Conservation (phyloP, 2,888 invertebrate genomes). For the Taenaris catops region DNA sequence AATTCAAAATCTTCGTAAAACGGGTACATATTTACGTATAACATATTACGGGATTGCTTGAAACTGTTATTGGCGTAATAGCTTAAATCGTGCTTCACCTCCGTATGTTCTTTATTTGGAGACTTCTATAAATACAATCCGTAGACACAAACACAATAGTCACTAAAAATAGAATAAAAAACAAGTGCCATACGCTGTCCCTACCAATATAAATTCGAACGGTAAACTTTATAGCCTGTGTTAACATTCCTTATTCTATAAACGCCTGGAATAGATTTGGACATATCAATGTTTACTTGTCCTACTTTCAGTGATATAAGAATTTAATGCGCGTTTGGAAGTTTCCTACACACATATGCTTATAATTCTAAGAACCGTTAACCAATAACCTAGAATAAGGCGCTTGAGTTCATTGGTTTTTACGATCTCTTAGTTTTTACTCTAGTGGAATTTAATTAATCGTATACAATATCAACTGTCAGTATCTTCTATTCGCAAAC, state of each 20-base stretch:
- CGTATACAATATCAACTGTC: no score
- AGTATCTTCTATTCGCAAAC: no score
- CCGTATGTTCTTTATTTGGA: slow-evolving; percentile 9
- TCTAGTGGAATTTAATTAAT: no score
- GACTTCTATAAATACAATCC: slow-evolving; percentile 23
- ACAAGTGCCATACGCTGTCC: slow-evolving; percentile 60
- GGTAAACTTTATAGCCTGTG: slow-evolving; percentile 50
- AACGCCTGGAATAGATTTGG: slow-evolving; percentile 21
- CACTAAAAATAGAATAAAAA: slow-evolving; percentile 55
- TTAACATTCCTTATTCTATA: slow-evolving; percentile 26
- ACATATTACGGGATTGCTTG: no score
- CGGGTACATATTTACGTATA: no score
- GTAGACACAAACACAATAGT: slow-evolving; percentile 31
- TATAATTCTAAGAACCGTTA: slow-evolving; percentile 40
- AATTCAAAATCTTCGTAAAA: no score
- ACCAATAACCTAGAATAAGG: no score
- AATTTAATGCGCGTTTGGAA: slow-evolving; percentile 21
- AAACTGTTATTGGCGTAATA: no score
- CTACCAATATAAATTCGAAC: slow-evolving; percentile 62
- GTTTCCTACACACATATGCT: slow-evolving; percentile 29
- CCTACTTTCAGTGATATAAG: slow-evolving; percentile 32
- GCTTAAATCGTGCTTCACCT: no score
- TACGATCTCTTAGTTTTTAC: no score
- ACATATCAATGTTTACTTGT: slow-evolving; percentile 30
- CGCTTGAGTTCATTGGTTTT: slow-evolving; percentile 42